Evolutionary conservation across 2,888 invertebrate genomes (phyloP).

Genomic region (Hipparchia sbordonii): DNA sequence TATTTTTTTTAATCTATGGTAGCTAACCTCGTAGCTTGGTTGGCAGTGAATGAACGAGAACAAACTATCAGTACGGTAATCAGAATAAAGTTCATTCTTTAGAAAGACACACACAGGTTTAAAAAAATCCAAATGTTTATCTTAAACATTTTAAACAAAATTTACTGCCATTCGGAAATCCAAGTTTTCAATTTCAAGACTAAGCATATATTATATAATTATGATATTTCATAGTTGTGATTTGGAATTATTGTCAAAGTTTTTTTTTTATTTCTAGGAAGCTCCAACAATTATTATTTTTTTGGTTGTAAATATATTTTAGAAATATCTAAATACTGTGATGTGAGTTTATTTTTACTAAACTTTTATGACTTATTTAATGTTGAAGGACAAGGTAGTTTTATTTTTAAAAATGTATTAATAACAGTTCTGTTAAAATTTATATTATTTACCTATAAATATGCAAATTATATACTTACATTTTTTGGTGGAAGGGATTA

Average conservation of each 20-base stretch:
- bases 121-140: neutral
- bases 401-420: neutral
- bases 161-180: slow-evolving; percentile 9
- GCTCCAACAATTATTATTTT: slow-evolving; percentile 31
- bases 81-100: neutral
- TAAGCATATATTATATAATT: slow-evolving; percentile 11
- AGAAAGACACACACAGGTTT: neutral
- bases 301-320: slow-evolving; percentile 19
- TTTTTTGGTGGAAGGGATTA: neutral
- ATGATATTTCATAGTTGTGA: slow-evolving; percentile 20
- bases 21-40: neutral
- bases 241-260: slow-evolving; percentile 42
- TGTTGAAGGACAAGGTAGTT: neutral
- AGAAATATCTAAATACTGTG: slow-evolving; percentile 2
- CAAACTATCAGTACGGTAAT: neutral
- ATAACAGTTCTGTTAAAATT: neutral
- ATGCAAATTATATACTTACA: neutral
- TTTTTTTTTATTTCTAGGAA: slow-evolving; percentile 34
- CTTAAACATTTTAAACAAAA: neutral
- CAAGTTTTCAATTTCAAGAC: neutral
- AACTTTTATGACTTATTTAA: neutral
- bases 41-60: slow-evolving; percentile 3
- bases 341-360: neutral
- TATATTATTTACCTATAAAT: neutral
- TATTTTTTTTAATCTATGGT: no score